Evolutionary conservation across 2,888 invertebrate genomes (phyloP).

Genomic region (Chalcosyrphus nemorum): DNA sequence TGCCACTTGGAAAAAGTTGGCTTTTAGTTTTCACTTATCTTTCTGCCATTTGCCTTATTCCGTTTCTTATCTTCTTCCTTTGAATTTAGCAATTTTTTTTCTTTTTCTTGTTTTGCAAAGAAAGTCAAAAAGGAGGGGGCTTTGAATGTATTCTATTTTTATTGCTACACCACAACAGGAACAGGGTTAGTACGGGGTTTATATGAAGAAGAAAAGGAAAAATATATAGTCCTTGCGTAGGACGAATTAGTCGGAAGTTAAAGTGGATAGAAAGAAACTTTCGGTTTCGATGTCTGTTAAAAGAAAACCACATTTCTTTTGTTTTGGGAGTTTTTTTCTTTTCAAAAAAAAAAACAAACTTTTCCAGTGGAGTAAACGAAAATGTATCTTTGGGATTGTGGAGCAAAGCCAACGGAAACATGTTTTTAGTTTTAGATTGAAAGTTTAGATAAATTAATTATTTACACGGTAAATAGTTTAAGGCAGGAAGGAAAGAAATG

Average conservation of each 20-base stretch:
- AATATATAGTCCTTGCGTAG: background rate
- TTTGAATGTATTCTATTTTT: conserved; percentile 12
- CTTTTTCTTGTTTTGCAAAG: too few species aligned
- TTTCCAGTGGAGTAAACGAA: background rate
- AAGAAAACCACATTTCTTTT: conserved; percentile 9
- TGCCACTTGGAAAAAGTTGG: conserved; percentile 58
- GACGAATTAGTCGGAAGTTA: conserved; percentile 31
- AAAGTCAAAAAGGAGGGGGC: conserved; percentile 14
- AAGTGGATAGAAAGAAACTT: background rate
- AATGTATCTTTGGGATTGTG: background rate
- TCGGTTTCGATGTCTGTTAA: conserved; percentile 15
- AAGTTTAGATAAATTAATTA: background rate
- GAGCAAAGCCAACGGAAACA: background rate
- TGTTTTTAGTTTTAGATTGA: background rate
- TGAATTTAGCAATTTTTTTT: conserved; percentile 49
- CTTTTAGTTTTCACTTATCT: conserved; percentile 70
- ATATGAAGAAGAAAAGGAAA: background rate
- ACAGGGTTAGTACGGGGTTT: conserved; percentile 10
- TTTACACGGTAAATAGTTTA: background rate
- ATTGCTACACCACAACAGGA: background rate
- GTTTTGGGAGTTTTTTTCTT: background rate
- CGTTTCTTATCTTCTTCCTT: conserved; percentile 48
- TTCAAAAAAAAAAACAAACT: too few species aligned
- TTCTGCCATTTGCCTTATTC: conserved; percentile 54
- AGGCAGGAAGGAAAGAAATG: too few species aligned